Base-by-base conservation (phyloP, 92 coral and sea anemone genomes). In the Porites evermanni region DNA sequence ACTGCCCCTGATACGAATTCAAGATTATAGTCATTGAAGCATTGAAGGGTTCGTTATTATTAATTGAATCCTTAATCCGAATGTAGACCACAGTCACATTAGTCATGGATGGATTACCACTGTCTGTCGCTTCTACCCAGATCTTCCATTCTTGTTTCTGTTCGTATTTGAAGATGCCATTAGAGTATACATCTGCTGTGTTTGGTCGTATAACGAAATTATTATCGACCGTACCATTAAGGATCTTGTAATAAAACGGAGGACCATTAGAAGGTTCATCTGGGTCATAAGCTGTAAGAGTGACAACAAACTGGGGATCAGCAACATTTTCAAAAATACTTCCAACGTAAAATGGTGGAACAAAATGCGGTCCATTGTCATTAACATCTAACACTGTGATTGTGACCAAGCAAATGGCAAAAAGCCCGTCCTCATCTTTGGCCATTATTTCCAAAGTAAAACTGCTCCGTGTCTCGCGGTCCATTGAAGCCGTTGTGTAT, bases 321-420 rank as follows among this genome's bases (percentile, higher is more conserved):
- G 87, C 83, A 2, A 77, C 6, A 24, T 89, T 91, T 87, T 97
- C 99, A 21, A 29, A 85, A 47, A 97, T 90, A 38, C 87, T 84
- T 11, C 93, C 98, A 7, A 51, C 64, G 89, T 85, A 93, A 53
- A 89, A 88, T n/a, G 98, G 75, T 7, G 96, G 94, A 63, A 75
- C 84, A 65, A 97, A 97, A 6, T 84, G 84, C 14, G 98, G 99
- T 3, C 97, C 94, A 67, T 93, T 95, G 86, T 97, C 99, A 68
- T 97, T 97, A 12, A 91, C 91, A 67, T 97, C 99, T 8, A 84
- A 61, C 47, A 97, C 80, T 63, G 95, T 95, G 21, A 97, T 89
- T 54, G 77, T 77, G 23, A 95, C 93, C 59, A 77, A 67, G 24
- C 97, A 93, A 16, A 71, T 79, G 38, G 53, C 93, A 53, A 73